Base-by-base conservation (phyloP, 2,797 vertebrate genomes). In the Tokudaia muenninki region DNA sequence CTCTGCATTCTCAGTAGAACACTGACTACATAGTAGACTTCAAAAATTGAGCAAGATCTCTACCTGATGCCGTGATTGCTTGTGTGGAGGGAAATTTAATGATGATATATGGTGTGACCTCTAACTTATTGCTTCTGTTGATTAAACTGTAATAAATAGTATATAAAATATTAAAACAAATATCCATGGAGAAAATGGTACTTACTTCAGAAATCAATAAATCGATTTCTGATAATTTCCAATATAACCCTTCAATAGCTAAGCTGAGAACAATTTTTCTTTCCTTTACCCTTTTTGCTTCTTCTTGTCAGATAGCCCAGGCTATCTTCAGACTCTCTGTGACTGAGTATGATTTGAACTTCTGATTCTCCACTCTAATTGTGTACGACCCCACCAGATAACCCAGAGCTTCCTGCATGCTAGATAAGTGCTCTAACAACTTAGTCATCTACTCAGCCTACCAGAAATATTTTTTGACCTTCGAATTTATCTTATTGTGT, bases 161-260 rank as follows among this genome's bases (percentile, higher is more conserved):
- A 79, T 84, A 13, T 34, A 82, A 95, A 92, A 81, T 86, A 44
- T 82, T 87, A 16, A 95, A 94, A 41, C 9, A 37, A 17, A 57
- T 1, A 16, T 59, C 6, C 14, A 9, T 59, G 29, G 72, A 63
- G 72, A 94, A 87, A 11, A 26, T 41, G 0, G 22, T 47, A 47
- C 26, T 50, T 44, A 84, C 55, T 57, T 59, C 74, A 26, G 21
- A 75, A 77, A 55, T 90, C 44, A 63, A 22, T 70, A 93, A 6
- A 13, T 80, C 26, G 37, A 9, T 90, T 1, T 16, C n/a, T 86
- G 34, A 50, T 37, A 6, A 2, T 95, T 16, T 50, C 19, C 17
- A 87, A n/a, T 57, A 0, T 3, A 91, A 12, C 6, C 37, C 1
- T n/a, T 95, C 5, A 65, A 17, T 37, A 93, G 2, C 26, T 41